phyloP scores from a whole-genome alignment of 1,140 invertebrate species.

The Wasmannia auropunctata region DNA sequence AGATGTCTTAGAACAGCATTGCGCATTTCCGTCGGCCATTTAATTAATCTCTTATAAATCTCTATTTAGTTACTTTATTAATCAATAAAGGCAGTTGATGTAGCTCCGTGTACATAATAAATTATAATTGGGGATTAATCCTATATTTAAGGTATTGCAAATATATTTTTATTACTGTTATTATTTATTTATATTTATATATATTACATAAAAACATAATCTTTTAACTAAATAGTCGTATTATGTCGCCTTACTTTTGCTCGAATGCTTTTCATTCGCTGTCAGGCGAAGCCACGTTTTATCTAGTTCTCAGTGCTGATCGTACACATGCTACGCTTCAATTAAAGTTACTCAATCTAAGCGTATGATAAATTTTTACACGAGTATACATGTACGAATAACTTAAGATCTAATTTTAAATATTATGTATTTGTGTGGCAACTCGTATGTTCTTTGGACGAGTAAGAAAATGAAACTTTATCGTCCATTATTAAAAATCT shows the following conservation, averaged over 20 bases:
- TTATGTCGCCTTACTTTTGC: conserved; percentile 44
- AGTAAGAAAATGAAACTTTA: conserved; percentile 40
- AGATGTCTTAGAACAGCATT: neutral
- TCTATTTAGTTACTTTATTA: conserved; percentile 15
- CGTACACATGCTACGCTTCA: neutral
- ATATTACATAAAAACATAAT: conserved; percentile 70
- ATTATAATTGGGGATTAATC: conserved; percentile 33
- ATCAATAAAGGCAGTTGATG: neutral
- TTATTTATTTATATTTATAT: conserved; percentile 55
- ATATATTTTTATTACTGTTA: conserved; percentile 71
- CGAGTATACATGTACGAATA: conserved; percentile 49
- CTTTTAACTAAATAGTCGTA: conserved; percentile 59
- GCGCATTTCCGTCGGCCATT: neutral
- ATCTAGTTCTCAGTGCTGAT: conserved; percentile 3
- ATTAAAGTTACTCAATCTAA: conserved; percentile 43
- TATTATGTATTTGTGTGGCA: conserved; percentile 51
- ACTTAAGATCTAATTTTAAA: conserved; percentile 45
- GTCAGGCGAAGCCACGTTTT: neutral
- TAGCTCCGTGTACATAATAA: conserved; percentile 33
- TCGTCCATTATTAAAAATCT: conserved; percentile 4
- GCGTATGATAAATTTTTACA: conserved; percentile 57
- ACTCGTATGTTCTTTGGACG: conserved; percentile 37
- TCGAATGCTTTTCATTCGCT: conserved; percentile 5
- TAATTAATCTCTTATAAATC: neutral
- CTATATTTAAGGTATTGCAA: conserved; percentile 61